Percentiles rank a stretch among this genome's conserved stretches.
phyloP scores from a whole-genome alignment of 2,797 vertebrate species.

The Clamator glandarius region DNA sequence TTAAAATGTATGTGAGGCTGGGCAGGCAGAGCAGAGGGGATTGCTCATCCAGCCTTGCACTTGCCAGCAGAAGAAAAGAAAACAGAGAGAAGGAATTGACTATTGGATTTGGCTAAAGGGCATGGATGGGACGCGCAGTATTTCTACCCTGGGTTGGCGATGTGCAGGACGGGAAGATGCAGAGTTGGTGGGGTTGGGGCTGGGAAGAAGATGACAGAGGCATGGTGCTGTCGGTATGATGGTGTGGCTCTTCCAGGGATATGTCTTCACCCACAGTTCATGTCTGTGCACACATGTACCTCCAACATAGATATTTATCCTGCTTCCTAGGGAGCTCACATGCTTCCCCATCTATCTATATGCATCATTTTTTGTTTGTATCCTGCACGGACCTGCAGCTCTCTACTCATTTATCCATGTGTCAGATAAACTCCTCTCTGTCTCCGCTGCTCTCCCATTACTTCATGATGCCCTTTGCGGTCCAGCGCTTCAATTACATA shows the following conservation, averaged over 20 bases:
- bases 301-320: background rate
- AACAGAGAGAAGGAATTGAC: background rate
- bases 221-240: rapidly evolving
- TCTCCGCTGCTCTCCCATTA: background rate
- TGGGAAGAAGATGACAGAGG: background rate
- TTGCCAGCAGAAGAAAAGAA: background rate
- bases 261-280: rapidly evolving
- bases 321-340: background rate
- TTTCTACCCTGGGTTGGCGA: background rate
- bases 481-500: background rate
- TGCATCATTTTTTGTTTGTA: background rate
- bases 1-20: background rate
- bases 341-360: background rate
- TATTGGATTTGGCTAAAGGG: background rate
- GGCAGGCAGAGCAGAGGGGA: background rate
- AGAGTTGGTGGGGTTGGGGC: rapidly evolving
- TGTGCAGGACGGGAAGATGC: background rate
- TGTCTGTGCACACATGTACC: background rate
- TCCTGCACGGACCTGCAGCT: rapidly evolving
- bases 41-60: slow-evolving; percentile 36
- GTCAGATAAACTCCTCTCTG: background rate
- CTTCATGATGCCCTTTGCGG: slow-evolving; percentile 13
- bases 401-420: background rate
- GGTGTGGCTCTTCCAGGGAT: background rate
- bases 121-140: rapidly evolving